Base-by-base conservation (phyloP, 2,888 invertebrate genomes). In the Epicampocera succincta region DNA sequence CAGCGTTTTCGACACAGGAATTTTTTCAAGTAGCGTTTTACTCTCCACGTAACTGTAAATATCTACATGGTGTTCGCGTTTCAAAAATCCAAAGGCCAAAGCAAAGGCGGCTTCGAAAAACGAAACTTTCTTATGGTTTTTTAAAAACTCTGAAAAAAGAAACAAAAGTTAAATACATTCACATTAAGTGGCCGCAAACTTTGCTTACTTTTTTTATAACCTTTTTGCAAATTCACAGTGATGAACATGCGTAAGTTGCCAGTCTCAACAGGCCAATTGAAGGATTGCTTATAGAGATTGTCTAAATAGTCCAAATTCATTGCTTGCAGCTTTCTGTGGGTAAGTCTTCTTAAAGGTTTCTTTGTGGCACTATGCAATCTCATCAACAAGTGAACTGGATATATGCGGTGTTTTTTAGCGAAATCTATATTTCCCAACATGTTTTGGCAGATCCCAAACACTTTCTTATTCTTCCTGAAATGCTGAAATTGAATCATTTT, bases 101-200 rank as follows among this genome's bases (percentile, higher is more conserved):
- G 89, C 86, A 9, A 89, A 71, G 8, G 88, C 84, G 2, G 89
- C 90, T 42, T 91, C 90, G n/a, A 87, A 78, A 80, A 88, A 90
- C 3, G 25, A 25, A 8, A 63, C 79, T 5, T 86, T 86, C 17
- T 84, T 86, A 17, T 85, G 85, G 63, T 87, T 86, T 33, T 85
- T 84, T 15, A 88, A 77, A 1, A 82, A 72, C 77, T 87, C 88
- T 89, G 8, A 12, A 77, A 68, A 44, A 19, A 68, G 42, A 29
- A 19, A n/a, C 54, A 72, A 72, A 40, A 77, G 2, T 9, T 29
- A 4, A n/a, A 17, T 21, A 9, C 13, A 19, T 19, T 0, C 1
- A 5, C n/a, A 66, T 21, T 11, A 65, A 56, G n/a, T 42, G 9
- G 1, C 11, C 12, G 3, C 25, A 25, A 25, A 25, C 25, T 25